Conservation (phyloP, 2,888 invertebrate species). For the Amphipoea oculea region DNA sequence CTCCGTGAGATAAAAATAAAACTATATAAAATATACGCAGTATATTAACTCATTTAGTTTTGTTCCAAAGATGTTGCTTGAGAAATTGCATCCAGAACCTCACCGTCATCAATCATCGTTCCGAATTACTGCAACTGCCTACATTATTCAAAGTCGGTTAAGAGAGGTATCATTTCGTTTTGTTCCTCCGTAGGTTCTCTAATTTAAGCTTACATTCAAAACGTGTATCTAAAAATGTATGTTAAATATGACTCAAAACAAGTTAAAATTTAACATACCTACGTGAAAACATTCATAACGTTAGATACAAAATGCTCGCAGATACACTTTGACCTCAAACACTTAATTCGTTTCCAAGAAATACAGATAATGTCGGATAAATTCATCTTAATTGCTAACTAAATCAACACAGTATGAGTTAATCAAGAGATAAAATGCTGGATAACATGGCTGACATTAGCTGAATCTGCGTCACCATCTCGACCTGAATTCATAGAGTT, state of each 20-base stretch:
- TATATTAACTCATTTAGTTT: neutral
- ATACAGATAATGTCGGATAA: conserved; percentile 25
- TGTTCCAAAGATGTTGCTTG: neutral
- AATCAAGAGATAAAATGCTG: conserved; percentile 40
- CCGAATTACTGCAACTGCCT: neutral
- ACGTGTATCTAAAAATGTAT: no score
- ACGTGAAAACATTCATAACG: conserved; percentile 5
- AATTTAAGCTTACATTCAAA: neutral
- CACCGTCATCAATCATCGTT: no score
- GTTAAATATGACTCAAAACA: neutral
- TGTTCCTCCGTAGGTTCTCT: no score
- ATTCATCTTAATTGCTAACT: conserved; percentile 39
- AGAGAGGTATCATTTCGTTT: no score
- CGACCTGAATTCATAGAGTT: conserved; percentile 53
- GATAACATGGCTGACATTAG: conserved; percentile 51
- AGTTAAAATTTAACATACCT: neutral
- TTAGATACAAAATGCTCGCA: neutral
- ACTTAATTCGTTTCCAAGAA: conserved; percentile 50
- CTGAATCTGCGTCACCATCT: conserved; percentile 21
- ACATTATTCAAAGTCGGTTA: neutral
- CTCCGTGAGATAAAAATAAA: no score
- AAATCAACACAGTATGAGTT: conserved; percentile 32
- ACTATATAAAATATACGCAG: no score
- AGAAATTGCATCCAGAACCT: neutral
- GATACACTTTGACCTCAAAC: conserved; percentile 16